Conservation (phyloP, 2,797 vertebrate species). For the Tragopan temminckii region DNA sequence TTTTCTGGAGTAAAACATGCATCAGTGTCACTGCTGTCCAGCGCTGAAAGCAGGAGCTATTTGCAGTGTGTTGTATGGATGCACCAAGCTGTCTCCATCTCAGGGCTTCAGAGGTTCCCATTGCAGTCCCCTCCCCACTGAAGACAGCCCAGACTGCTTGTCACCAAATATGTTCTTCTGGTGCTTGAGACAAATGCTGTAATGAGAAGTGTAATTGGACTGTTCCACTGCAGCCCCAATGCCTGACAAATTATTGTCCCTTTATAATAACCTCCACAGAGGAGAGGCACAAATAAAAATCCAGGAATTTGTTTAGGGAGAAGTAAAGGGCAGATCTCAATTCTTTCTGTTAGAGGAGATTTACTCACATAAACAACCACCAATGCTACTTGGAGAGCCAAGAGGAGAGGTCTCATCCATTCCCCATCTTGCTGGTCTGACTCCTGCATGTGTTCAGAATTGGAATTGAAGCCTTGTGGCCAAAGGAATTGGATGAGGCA, state of each 20-base stretch:
- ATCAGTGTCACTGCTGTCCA: neutral
- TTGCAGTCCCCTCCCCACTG: neutral
- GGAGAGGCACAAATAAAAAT: neutral
- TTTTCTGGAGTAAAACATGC: neutral
- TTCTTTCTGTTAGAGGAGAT: neutral
- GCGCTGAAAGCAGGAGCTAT: accelerated
- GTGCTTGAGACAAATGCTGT: neutral
- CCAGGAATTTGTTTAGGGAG: neutral
- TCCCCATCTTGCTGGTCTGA: neutral
- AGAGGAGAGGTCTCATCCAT: neutral
- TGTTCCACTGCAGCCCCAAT: neutral
- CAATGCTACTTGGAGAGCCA: neutral
- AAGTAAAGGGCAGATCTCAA: neutral
- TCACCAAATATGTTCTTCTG: neutral
- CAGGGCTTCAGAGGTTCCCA: neutral
- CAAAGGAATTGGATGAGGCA: neutral
- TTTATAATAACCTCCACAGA: neutral
- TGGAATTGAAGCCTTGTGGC: neutral
- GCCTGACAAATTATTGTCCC: neutral
- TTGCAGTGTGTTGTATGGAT: accelerated
- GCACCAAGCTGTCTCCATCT: neutral
- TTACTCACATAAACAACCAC: neutral
- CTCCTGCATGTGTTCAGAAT: neutral
- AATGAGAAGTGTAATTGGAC: neutral
- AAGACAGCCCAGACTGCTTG: neutral